Conservation (phyloP, 2,113 vertebrate genomes). For the Physeter macrocephalus region DNA sequence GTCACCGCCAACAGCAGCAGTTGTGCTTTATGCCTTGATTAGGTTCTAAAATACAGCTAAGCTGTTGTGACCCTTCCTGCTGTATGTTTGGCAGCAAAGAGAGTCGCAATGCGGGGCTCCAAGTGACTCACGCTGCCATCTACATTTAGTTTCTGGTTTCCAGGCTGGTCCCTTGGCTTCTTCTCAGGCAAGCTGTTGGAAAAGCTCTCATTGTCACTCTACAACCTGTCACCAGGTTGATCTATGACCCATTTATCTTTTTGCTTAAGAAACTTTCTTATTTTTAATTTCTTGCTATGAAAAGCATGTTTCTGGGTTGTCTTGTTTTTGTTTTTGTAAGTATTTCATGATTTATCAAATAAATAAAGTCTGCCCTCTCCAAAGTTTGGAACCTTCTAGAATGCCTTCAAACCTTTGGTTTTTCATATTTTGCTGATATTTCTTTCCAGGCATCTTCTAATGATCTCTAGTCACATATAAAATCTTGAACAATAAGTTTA, state of each 20-base stretch:
- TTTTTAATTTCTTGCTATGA: neutral
- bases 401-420: neutral
- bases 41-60: conserved; percentile 40
- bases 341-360: neutral
- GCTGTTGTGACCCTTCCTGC: neutral
- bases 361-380: neutral
- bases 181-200: conserved; percentile 7
- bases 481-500: neutral
- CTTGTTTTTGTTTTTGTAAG: neutral
- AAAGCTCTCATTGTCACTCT: neutral
- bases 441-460: neutral
- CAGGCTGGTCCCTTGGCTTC: neutral
- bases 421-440: neutral
- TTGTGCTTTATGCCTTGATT: neutral
- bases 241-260: neutral
- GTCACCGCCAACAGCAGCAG: neutral
- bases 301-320: neutral
- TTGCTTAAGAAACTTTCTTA: neutral
- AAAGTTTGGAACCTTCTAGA: neutral
- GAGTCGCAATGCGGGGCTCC: neutral
- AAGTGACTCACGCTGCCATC: neutral
- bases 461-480: neutral
- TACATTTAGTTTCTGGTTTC: neutral
- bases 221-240: neutral
- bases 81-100: neutral